Percentiles rank a stretch among this genome's conserved stretches.
phyloP scores from a whole-genome alignment of 2,797 vertebrate genomes.

The Melanotaenia maccullochi region DNA sequence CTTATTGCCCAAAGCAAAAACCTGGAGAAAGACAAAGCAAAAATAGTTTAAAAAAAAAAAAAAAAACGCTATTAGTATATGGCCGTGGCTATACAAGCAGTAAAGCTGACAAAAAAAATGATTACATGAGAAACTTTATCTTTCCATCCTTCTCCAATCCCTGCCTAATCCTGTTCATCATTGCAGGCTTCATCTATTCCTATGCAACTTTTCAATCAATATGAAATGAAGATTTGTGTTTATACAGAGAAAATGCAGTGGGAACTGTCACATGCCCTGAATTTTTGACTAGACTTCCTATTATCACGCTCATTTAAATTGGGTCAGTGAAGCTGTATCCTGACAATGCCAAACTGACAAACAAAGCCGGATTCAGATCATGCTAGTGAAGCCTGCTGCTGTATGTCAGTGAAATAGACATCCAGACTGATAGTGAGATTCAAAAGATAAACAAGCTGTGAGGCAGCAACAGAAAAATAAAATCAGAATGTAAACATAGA shows the following conservation, averaged over 20 bases:
- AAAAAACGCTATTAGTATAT: neutral
- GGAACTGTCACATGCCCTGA: neutral
- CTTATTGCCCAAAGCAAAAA: slow-evolving; percentile 97
- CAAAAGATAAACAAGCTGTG: neutral
- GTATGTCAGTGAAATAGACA: neutral
- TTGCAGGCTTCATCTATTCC: neutral
- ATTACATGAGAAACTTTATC: no score
- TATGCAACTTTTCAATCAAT: neutral
- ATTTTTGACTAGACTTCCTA: no score
- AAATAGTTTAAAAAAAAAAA: neutral
- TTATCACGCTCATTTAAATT: no score
- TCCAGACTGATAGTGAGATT: neutral
- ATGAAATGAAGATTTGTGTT: neutral
- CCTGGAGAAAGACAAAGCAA: slow-evolving; percentile 78
- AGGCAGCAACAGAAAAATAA: neutral
- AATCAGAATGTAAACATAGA: neutral
- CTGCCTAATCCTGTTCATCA: neutral
- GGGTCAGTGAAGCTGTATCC: no score
- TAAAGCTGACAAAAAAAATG: neutral
- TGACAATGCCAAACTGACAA: slow-evolving; percentile 28
- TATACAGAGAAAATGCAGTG: neutral
- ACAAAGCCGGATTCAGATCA: slow-evolving; percentile 8
- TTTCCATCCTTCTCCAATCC: neutral
- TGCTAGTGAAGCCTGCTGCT: slow-evolving; percentile 1
- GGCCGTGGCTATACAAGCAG: neutral